phyloP scores from a whole-genome alignment of 2,113 vertebrate species.

The Otolemur garnettii region DNA sequence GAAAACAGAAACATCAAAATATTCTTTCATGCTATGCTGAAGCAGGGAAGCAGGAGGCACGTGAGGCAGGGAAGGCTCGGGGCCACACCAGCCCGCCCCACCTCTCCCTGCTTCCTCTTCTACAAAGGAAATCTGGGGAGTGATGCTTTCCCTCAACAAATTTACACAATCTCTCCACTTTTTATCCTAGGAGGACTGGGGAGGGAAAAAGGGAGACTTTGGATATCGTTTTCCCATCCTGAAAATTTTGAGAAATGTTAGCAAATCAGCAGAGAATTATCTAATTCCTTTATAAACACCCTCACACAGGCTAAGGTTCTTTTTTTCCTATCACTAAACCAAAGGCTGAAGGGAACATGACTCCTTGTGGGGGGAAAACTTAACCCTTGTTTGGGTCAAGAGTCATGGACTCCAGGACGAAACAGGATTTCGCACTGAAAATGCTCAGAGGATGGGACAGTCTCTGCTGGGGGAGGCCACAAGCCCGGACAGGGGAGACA shows the following conservation, averaged over 20 bases:
- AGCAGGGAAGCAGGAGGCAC: not conserved
- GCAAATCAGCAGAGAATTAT: conserved; percentile 68
- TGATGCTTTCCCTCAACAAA: conserved; percentile 2
- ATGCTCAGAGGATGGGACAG: conserved; percentile 28
- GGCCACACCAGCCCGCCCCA: accelerated
- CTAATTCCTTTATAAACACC: conserved; percentile 48
- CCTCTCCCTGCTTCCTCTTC: not conserved
- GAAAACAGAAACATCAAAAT: not conserved
- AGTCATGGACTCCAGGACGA: conserved; percentile 43
- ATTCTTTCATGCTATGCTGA: not conserved
- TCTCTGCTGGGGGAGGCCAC: conserved; percentile 36
- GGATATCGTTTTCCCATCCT: conserved; percentile 79
- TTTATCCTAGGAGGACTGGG: conserved; percentile 33
- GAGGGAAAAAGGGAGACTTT: conserved; percentile 63
- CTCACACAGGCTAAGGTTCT: conserved; percentile 19
- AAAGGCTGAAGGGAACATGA: conserved; percentile 39
- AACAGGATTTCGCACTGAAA: conserved; percentile 25
- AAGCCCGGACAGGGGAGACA: conserved; percentile 69
- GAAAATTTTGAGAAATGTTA: conserved; percentile 79
- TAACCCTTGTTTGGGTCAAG: conserved; percentile 46
- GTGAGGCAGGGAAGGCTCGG: conserved; percentile 25
- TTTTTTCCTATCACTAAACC: not conserved
- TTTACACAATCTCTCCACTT: conserved; percentile 47
- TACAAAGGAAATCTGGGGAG: not conserved
- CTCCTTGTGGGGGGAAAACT: not conserved